Conservation (phyloP, 2,113 vertebrate genomes). For the Leucosticte australis region DNA sequence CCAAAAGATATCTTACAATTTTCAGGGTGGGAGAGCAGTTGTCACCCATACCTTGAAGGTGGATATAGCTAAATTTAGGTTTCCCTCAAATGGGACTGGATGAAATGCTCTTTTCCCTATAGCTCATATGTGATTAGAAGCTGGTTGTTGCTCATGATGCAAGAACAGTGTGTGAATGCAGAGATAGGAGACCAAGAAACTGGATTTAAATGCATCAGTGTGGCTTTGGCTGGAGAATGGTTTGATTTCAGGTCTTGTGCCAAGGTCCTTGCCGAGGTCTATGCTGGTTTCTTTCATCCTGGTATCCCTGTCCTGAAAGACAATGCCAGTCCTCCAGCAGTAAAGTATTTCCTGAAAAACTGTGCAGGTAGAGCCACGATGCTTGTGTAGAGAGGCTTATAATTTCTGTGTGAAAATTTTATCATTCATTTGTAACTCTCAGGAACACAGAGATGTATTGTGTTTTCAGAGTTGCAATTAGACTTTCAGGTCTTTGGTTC, state of each 20-base stretch:
- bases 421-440: neutral
- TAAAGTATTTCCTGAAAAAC: neutral
- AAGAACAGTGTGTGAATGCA: neutral
- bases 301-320: neutral
- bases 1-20: neutral
- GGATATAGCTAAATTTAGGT: neutral
- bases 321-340: neutral
- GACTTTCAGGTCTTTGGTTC: neutral
- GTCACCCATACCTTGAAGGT: neutral
- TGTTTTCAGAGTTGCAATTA: neutral
- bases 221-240: too few species aligned
- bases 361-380: too few species aligned
- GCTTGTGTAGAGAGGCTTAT: neutral
- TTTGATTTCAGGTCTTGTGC: neutral
- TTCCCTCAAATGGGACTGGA: neutral
- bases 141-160: rapidly evolving
- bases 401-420: neutral
- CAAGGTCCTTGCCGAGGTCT: too few species aligned
- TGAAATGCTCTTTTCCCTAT: neutral
- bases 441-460: too few species aligned
- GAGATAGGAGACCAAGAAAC: neutral
- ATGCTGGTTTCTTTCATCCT: neutral
- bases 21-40: neutral
- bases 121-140: neutral
- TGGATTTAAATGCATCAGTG: neutral